Conservation (phyloP, 2,113 vertebrate genomes). For the Gasterosteus nipponicus region DNA sequence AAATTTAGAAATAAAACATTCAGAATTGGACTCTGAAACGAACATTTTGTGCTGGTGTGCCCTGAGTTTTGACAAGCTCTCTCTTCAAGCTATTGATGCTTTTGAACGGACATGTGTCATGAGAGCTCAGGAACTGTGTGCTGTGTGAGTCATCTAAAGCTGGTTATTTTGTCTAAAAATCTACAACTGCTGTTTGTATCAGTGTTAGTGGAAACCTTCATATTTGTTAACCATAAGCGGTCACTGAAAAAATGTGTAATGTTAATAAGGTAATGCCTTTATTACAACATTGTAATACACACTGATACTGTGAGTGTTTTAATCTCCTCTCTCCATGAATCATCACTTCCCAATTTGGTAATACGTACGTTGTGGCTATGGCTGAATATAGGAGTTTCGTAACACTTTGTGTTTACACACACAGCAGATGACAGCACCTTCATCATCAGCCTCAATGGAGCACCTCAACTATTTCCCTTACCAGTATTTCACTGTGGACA, state of each 20-base stretch:
- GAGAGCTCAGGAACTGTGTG: too few species aligned
- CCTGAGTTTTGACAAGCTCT: too few species aligned
- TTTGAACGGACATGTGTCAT: not conserved
- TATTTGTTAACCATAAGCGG: slow-evolving; percentile 17
- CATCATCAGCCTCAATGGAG: not conserved
- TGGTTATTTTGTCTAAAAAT: not conserved
- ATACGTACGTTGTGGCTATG: slow-evolving; percentile 14
- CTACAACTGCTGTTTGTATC: not conserved
- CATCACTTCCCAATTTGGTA: not conserved
- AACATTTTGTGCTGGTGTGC: not conserved
- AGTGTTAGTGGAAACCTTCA: slow-evolving; percentile 31
- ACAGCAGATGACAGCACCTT: not conserved
- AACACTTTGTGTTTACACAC: not conserved
- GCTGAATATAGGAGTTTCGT: not conserved
- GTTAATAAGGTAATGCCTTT: not conserved
- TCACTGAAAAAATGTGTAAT: not conserved
- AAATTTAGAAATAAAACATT: not conserved
- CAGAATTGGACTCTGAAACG: not conserved
- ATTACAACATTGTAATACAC: slow-evolving; percentile 22
- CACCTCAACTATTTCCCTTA: not conserved
- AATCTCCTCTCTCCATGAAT: slow-evolving; percentile 34
- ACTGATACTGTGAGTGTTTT: slow-evolving; percentile 31
- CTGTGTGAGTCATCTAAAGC: not conserved
- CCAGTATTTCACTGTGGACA: slow-evolving; percentile 1
- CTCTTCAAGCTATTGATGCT: not conserved